Conservation (phyloP, 2,113 vertebrate genomes). For the Talpa occidentalis region DNA sequence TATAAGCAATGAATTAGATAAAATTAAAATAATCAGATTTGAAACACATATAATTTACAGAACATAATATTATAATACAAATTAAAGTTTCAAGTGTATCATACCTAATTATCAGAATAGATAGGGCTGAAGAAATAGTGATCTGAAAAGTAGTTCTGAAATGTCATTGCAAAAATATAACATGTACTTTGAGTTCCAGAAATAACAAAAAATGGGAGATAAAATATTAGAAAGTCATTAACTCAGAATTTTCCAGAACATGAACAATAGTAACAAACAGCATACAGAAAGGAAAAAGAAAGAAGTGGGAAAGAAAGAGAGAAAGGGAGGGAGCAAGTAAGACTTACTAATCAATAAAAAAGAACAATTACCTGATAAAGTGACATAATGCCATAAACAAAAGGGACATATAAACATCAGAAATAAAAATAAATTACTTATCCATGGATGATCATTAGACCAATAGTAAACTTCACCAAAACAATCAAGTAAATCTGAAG, state of each 20-base stretch:
- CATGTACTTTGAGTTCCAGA: neutral
- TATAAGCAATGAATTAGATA: neutral
- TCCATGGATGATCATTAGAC: neutral
- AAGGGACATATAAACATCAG: neutral
- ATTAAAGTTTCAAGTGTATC: neutral
- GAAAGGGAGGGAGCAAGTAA: neutral
- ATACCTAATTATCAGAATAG: neutral
- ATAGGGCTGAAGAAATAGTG: neutral
- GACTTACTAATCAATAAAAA: neutral
- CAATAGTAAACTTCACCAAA: no score
- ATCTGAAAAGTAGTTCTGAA: slow-evolving; percentile 11
- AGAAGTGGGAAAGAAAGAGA: neutral
- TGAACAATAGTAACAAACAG: neutral
- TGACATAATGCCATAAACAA: neutral
- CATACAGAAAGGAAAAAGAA: no score
- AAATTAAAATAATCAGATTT: neutral
- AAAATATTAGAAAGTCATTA: neutral
- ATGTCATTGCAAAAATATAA: neutral
- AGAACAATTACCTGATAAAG: neutral
- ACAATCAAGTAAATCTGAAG: neutral
- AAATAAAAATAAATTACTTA: neutral
- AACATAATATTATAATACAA: neutral
- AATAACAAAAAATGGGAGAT: neutral
- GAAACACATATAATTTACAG: neutral
- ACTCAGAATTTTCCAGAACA: neutral